Base-by-base conservation (phyloP, 2,113 vertebrate genomes). In the Sclerurus mexicanus region DNA sequence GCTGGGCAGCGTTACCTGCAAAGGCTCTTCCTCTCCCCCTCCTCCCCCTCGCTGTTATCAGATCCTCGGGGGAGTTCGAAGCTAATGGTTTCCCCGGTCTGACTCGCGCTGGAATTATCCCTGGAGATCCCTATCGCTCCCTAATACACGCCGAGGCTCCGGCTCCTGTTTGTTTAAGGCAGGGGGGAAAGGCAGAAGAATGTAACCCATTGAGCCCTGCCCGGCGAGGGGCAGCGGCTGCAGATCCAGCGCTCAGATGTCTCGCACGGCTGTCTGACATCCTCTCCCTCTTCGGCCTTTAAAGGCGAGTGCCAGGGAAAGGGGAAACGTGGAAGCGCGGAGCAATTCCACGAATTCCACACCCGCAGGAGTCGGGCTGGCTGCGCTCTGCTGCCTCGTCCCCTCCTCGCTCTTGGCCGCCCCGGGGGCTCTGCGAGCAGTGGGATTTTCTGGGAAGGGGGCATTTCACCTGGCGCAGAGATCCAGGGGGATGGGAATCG, bases 171-270 rank as follows among this genome's bases (percentile, higher is more conserved):
- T 93, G 80, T 67, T 80, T 80, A 67, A 86, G 39, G 37, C 52
- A 31, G 33, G 35, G 85, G 85, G 79, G 35, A 81, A 73, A 67
- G 72, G 31, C 7, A 86, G 85, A 96, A 96, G 96, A 96, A 93
- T 92, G 93, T 79, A 31, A 27, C 33, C 81, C 91, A 85, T 67
- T 95, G 93, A 95, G 82, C 58, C 50, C 39, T 23, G 68, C 6
- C 6, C 52, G 63, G 74, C 40, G 5, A 35, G 63, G 50, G 50
- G 50, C 63, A 67, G 8, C 0, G 67, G 72, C 94, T 85, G 88
- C 66, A 95, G 96, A 95, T 96, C 20, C 49, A 44, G 62, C 2
- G 4, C 56, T 8, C 58, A 92, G 96, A 95, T 96, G 89, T 96
- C 96, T 90, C 35, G 7, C 28, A 7, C 0, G 15, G 0, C 91